A percentile compares a stretch with the other conserved stretches of the same genome.
Evolutionary conservation across 1,140 invertebrate genomes (phyloP).

Genomic region (Gerris buenoi): DNA sequence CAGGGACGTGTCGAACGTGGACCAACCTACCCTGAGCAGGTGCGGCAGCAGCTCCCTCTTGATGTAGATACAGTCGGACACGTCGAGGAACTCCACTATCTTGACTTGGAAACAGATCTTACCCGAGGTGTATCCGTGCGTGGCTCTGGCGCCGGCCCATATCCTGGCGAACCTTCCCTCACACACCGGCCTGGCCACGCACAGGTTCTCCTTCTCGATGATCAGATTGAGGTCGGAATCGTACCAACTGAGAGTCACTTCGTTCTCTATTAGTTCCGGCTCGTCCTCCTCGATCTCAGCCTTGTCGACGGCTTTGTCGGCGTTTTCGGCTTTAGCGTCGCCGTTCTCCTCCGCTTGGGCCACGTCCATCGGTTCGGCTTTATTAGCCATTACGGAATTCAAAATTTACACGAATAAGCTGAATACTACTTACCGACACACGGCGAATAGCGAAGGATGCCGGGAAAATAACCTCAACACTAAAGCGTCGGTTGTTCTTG

Average conservation of each 20-base stretch:
- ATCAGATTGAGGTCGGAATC: slow-evolving; percentile 82
- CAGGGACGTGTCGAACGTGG: slow-evolving; percentile 48
- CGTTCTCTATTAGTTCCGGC: slow-evolving; percentile 49
- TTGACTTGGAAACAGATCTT: slow-evolving; percentile 76
- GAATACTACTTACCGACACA: no score
- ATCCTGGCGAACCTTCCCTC: slow-evolving; percentile 71
- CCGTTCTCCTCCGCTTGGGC: background rate
- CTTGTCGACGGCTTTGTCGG: background rate
- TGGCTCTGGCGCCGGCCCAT: slow-evolving; percentile 76
- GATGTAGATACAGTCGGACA: slow-evolving; percentile 35
- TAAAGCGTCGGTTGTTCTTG: no score
- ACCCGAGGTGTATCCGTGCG: slow-evolving; percentile 61
- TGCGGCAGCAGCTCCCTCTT: slow-evolving; percentile 46
- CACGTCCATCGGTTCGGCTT: background rate
- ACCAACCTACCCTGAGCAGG: slow-evolving; percentile 76
- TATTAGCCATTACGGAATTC: background rate
- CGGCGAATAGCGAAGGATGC: no score
- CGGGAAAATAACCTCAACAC: no score
- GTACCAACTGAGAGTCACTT: slow-evolving; percentile 72
- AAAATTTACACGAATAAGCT: no score
- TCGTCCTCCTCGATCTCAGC: slow-evolving; percentile 49
- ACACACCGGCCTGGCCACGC: slow-evolving; percentile 59
- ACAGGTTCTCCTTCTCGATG: slow-evolving; percentile 55
- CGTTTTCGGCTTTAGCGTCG: background rate
- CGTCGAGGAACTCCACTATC: slow-evolving; percentile 30